phyloP scores from a whole-genome alignment of 2,113 vertebrate species.

The Chaenogobius annularis region DNA sequence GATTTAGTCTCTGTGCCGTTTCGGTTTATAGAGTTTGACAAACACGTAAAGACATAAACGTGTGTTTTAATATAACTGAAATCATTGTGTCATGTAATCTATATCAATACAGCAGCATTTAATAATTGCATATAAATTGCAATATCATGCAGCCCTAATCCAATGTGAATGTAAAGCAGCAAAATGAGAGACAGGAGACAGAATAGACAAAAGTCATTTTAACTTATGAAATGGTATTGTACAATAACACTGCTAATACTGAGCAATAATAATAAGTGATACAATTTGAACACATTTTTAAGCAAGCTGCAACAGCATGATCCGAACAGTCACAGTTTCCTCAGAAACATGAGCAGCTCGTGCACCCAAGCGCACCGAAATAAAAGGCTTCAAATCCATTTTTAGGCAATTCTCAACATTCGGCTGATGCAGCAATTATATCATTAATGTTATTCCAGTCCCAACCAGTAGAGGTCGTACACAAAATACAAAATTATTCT shows the following conservation, averaged over 20 bases:
- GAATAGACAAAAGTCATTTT: constrained; percentile 62
- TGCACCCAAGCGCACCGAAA: constrained; percentile 48
- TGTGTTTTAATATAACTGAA: no score
- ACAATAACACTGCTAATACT: constrained; percentile 56
- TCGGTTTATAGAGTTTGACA: no score
- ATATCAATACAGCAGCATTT: no score
- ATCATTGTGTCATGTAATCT: no score
- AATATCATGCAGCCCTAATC: not conserved
- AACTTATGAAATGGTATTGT: constrained; percentile 65
- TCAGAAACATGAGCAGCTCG: constrained; percentile 53
- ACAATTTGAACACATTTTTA: constrained; percentile 47
- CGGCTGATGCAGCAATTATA: constrained; percentile 44
- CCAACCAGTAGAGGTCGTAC: constrained; percentile 24
- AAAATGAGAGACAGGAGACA: constrained; percentile 15
- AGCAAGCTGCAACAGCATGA: constrained; percentile 64
- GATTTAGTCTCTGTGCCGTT: no score
- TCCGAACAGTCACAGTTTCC: constrained; percentile 59
- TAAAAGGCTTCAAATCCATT: constrained; percentile 38
- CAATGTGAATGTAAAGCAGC: not conserved
- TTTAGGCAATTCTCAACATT: constrained; percentile 51
- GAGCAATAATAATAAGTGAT: constrained; percentile 46
- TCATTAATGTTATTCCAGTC: constrained; percentile 14
- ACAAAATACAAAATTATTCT: constrained; percentile 27
- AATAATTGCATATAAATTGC: no score
- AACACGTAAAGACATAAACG: no score